Evolutionary conservation across 2,888 invertebrate genomes (phyloP).

Genomic region (Lasioglossum morio): DNA sequence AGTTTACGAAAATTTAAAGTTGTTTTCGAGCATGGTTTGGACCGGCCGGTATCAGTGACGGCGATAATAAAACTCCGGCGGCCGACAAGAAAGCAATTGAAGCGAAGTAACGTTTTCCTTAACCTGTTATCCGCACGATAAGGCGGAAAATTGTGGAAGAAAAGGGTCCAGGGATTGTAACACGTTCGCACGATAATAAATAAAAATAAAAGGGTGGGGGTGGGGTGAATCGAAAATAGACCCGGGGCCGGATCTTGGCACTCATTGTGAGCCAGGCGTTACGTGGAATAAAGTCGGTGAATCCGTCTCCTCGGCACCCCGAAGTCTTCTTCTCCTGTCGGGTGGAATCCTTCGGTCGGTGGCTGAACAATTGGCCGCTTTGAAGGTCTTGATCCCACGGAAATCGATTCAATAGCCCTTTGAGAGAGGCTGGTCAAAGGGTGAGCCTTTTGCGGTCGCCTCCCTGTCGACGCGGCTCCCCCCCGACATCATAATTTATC

Average conservation of each 20-base stretch:
- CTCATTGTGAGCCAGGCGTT: not conserved
- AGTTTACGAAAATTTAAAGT: too few relatives aligned
- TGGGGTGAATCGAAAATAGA: not conserved
- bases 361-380: slow-evolving; percentile 53
- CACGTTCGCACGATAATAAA: slow-evolving; percentile 9
- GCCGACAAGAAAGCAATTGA: not conserved
- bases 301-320: slow-evolving; percentile 33
- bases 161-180: not conserved
- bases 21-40: not conserved
- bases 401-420: slow-evolving; percentile 56
- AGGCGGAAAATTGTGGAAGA: slow-evolving; percentile 28
- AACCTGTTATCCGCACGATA: slow-evolving; percentile 36
- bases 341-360: slow-evolving; percentile 29
- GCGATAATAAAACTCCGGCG: slow-evolving; percentile 22
- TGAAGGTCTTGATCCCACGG: slow-evolving; percentile 49
- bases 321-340: slow-evolving; percentile 26
- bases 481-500: slow-evolving; percentile 51
- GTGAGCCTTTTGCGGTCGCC: slow-evolving; percentile 52
- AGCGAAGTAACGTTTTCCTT: slow-evolving; percentile 9
- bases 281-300: slow-evolving; percentile 42
- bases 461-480: slow-evolving; percentile 23
- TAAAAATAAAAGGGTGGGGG: not conserved
- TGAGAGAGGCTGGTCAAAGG: slow-evolving; percentile 54
- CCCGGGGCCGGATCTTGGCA: not conserved
- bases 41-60: not conserved